Evolutionary conservation across 2,113 vertebrate genomes (phyloP), one percentile per base, ranked within the genome.

Genomic region (Larimichthys polyactis): DNA sequence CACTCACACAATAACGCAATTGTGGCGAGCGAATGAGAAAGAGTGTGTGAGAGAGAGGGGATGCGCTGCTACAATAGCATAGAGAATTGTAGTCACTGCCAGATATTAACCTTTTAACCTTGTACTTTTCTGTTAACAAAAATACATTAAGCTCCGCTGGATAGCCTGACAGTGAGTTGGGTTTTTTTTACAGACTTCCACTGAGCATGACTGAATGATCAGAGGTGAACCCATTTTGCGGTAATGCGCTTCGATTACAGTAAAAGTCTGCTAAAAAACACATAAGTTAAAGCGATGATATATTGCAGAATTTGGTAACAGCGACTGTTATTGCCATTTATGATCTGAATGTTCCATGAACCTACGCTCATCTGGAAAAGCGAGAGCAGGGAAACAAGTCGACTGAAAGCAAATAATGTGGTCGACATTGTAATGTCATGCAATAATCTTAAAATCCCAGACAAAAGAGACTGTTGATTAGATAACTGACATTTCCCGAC

Each of bases 91-190:
- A 73, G 79, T 87, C 72, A 64, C 78, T 58, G 74, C 55, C 78
- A 70, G 83, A 87, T 88, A 87, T 93, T 89, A 90, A 92, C 84
- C 89, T 90, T 86, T 89, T 86, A 58, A 92, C 89, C 89, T 90
- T 85, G 84, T 68, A 65, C 88, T 84, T 90, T 78, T 79, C 71
- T 66, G 77, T 91, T 88, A 85, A 86, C 81, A 87, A 87, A 86
- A 88, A 87, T 55, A 81, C 83, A 84, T 84, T 78, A 81, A 84
- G 82, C 82, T 82, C 60, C 55, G 75, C 60, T 71, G 82, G 78
- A 76, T 44, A 46, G 75, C 78, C 78, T 63, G 81, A 79, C 73
- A 84, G 75, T 59, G 82, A 83, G 82, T 81, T 52, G 54, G 36
- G 75, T 27, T 71, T 83, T 90, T 78, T 27, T 27, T 78, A 66